phyloP scores from a whole-genome alignment of 2,797 vertebrate species.

The Falco peregrinus region DNA sequence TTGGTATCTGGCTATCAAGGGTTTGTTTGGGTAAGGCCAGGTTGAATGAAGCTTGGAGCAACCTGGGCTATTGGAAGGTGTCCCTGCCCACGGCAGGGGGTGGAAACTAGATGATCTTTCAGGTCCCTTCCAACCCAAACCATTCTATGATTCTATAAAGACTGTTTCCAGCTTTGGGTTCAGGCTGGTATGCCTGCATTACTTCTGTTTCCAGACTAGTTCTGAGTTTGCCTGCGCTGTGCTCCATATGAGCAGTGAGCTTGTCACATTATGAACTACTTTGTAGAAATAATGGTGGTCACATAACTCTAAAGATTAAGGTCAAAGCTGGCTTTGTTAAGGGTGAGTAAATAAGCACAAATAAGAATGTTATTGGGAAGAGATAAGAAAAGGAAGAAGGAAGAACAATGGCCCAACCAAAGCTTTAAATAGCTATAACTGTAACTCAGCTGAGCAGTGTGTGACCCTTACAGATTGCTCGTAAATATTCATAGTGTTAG shows the following conservation, averaged over 20 bases:
- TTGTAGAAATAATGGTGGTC: not conserved
- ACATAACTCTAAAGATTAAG: not conserved
- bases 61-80: not conserved
- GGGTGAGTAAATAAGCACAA: not conserved
- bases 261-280: accelerated
- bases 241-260: not conserved
- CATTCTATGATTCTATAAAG: not conserved
- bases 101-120: too few relatives aligned
- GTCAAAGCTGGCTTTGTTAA: not conserved
- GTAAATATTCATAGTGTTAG: not conserved
- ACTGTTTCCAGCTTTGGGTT: not conserved
- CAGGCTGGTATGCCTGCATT: not conserved
- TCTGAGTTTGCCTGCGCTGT: not conserved
- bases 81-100: not conserved
- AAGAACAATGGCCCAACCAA: not conserved
- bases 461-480: not conserved
- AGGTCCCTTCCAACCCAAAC: too few relatives aligned
- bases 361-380: not conserved
- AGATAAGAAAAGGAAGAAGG: not conserved
- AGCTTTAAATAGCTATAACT: not conserved
- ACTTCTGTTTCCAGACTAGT: not conserved
- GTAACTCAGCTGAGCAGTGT: not conserved
- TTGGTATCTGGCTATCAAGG: not conserved
- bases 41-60: not conserved
- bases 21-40: not conserved